Evolutionary conservation across 2,113 vertebrate species (phyloP), one percentile per base, ranked within the genome.

Genomic region (Bagarius yarrelli): DNA sequence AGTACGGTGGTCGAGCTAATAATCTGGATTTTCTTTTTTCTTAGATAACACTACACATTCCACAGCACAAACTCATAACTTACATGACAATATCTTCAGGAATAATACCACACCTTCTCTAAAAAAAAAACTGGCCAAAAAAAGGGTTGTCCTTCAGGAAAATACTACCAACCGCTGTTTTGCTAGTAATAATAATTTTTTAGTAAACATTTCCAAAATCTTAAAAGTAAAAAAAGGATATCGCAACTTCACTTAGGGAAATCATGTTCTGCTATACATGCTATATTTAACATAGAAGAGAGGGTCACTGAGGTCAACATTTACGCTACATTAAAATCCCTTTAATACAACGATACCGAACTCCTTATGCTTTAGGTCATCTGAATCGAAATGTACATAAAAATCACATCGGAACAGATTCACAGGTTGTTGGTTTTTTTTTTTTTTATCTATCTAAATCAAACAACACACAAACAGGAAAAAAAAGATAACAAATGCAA

Each of bases 81-180:
- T 88, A 88, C 83, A 83, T 86, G 89, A 90, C 87, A 86, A 88
- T 50, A 73, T 90, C 61, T 76, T 84, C 66, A 79, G 69, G 71
- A 61, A 85, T 34, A 87, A 81, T 63, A 18, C 63, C 86, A 78
- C 79, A 83, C 74, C 82, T 80, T 76, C 80, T 81, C 61, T 40
- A 57, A 87, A 44, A 83, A 57, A 87, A 44, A 83, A 90, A 92
- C 91, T 93, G 92, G 90, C 91, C 90, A 84, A 89, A 73, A 89
- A 88, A 85, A 81, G 86, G 88, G 81, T 81, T 67, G 87, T 92
- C 90, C 91, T 93, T 93, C 91, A 92, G 84, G 90, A 84, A 83
- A 87, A 71, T 70, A 82, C 5, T 30, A 66, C 63, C 52, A 86
- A 84, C 75, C 70, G 82, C 80, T 82, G 78, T 81, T 79, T 74